Base-by-base conservation (phyloP, 2,113 vertebrate genomes). In the Haplochromis vanheusdeni region DNA sequence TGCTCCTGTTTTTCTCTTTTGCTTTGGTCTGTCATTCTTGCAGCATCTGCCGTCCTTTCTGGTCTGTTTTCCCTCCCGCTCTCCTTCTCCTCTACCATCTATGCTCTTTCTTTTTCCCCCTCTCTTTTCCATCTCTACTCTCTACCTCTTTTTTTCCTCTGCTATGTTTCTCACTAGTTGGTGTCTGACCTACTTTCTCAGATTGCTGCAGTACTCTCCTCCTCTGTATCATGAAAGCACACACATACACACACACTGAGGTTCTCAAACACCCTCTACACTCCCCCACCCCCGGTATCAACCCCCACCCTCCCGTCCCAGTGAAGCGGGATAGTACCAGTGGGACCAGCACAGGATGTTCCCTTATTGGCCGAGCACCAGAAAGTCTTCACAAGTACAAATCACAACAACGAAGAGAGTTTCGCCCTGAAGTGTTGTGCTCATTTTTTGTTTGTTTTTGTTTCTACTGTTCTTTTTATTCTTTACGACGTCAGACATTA, bases 171-270 rank as follows among this genome's bases (percentile, higher is more conserved):
- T 90, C 82, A 33, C 89, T 89, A 89, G 92, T 93, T 58, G 40
- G 80, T 89, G 94, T 95, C 95, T 96, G 95, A 95, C 95, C 95
- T 96, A 96, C 92, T 95, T 96, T 92, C 85, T 93, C 89, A 86
- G 80, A 92, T 92, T 95, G 94, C 92, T 94, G 95, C 94, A 96
- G 93, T 94, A 90, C 93, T 95, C 93, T 93, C 80, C 89, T 90
- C 84, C 87, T 94, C 90, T 92, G 89, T 93, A 92, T 89, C 85
- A 7, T 83, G 83, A 91, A 93, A 83, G 89, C 91, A 89, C 87
- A 82, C 86, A 47, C 70, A 19, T 92, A 85, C 31, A 73, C 56
- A 83, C 86, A 89, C 11, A 62, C 84, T 75, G 28, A 90, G 89
- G 73, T 91, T 93, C 91, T 94, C 85, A 91, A 86, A 86, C 82